Percentiles rank a stretch among this genome's conserved stretches.
These are phyloP conservation scores for Protobothrops flavoviridis DNA, from an alignment of 2,113 vertebrate genomes.

Conservation along the genomic window DNA sequence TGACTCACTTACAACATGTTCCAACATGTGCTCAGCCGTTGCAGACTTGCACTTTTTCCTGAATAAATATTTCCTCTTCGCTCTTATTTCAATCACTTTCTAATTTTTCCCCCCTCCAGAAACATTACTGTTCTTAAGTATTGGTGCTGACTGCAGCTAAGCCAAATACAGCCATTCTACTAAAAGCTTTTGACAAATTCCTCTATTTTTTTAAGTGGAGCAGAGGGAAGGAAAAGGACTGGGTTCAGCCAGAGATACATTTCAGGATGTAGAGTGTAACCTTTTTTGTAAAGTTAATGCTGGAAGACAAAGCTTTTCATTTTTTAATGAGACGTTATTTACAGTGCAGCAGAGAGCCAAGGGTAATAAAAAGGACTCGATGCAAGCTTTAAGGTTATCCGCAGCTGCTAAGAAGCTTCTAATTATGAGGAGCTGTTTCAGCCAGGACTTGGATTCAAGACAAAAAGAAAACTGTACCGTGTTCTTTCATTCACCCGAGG, in stretches of 20 bases:
- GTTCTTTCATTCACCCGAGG: slow-evolving; percentile 11
- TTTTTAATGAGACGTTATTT: slow-evolving; percentile 50
- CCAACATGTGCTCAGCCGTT: slow-evolving; percentile 4
- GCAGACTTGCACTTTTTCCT: slow-evolving; percentile 8
- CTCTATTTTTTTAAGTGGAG: slow-evolving; percentile 10
- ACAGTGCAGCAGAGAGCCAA: slow-evolving; percentile 39
- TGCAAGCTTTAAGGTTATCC: slow-evolving; percentile 47
- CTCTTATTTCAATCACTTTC: slow-evolving; percentile 23
- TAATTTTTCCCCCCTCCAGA: slow-evolving; percentile 6
- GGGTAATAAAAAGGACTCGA: slow-evolving; percentile 51
- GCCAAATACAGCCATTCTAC: neutral
- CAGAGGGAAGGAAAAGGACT: neutral
- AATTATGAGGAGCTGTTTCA: slow-evolving; percentile 54
- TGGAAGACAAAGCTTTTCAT: slow-evolving; percentile 51
- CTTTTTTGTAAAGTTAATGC: slow-evolving; percentile 39
- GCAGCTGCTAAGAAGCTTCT: slow-evolving; percentile 56
- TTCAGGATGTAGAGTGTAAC: slow-evolving; percentile 41
- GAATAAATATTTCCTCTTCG: neutral
- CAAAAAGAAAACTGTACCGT: slow-evolving; percentile 22
- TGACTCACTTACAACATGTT: neutral
- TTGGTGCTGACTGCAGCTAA: slow-evolving; percentile 19
- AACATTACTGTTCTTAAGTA: neutral
- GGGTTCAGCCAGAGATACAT: slow-evolving; percentile 44
- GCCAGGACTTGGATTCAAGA: slow-evolving; percentile 26
- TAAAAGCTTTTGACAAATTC: slow-evolving; percentile 37